A percentile compares a stretch with the other conserved stretches of the same genome.
Evolutionary conservation across 2,888 invertebrate species (phyloP).

Genomic region (Nasonovia ribisnigri): DNA sequence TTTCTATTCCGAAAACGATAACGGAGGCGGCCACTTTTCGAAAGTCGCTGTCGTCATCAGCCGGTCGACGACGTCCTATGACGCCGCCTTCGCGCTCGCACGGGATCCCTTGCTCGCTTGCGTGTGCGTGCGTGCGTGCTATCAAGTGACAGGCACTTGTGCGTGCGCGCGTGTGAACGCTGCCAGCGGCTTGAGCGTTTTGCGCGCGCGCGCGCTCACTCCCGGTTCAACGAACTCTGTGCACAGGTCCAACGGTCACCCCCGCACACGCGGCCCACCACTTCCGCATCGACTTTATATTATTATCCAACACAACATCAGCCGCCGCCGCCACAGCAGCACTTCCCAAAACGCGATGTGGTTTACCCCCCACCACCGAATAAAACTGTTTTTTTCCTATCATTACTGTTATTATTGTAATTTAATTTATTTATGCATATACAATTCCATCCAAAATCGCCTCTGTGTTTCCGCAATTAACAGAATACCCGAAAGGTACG

Average conservation of each 20-base stretch:
- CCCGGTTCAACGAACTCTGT: slow-evolving; percentile 63
- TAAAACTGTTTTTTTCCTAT: neutral
- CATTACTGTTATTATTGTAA: neutral
- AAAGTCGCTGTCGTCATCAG: neutral
- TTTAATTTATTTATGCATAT: neutral
- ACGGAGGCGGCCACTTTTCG: neutral
- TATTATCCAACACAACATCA: slow-evolving; percentile 40
- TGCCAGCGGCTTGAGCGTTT: slow-evolving; percentile 43
- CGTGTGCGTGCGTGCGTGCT: neutral
- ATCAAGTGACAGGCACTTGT: neutral
- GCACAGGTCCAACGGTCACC: slow-evolving; percentile 65
- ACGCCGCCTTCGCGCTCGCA: slow-evolving; percentile 13
- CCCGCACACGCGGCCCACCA: slow-evolving; percentile 62
- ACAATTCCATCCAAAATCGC: neutral
- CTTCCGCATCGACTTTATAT: slow-evolving; percentile 62
- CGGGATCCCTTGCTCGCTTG: slow-evolving; percentile 46
- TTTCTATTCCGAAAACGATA: neutral
- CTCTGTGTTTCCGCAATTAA: neutral
- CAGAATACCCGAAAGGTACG: neutral
- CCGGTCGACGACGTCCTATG: slow-evolving; percentile 35
- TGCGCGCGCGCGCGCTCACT: slow-evolving; percentile 55
- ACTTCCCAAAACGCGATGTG: slow-evolving; percentile 55
- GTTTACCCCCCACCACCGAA: neutral
- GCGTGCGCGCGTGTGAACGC: slow-evolving; percentile 35
- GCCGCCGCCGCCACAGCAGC: slow-evolving; percentile 35